phyloP scores from a whole-genome alignment of 2,797 vertebrate genomes.

The Etheostoma perlongum region DNA sequence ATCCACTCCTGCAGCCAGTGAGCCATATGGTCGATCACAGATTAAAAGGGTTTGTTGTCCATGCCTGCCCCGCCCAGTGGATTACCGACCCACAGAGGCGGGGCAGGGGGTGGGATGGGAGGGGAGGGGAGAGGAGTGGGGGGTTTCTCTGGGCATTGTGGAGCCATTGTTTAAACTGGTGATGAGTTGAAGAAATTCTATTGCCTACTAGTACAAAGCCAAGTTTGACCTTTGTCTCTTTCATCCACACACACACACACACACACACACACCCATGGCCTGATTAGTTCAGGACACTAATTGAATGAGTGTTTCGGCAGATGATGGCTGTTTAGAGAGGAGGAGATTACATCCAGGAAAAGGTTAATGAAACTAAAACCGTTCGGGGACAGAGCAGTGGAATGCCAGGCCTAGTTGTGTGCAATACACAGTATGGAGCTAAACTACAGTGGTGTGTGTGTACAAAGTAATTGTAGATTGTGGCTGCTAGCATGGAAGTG shows the following conservation, averaged over 20 bases:
- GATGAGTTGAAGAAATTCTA: background rate
- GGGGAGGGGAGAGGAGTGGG: conserved; percentile 5
- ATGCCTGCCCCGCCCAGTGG: conserved; percentile 62
- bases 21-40: conserved; percentile 79
- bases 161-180: conserved; percentile 5
- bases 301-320: conserved; percentile 54
- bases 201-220: background rate
- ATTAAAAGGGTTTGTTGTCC: conserved; percentile 78
- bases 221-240: conserved; percentile 23
- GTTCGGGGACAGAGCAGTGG: background rate
- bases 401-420: background rate
- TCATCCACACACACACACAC: conserved; percentile 16
- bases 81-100: conserved; percentile 64
- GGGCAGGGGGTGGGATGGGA: background rate
- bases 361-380: conserved; percentile 62
- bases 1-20: conserved; percentile 19
- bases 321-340: conserved; percentile 20
- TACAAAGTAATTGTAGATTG: background rate
- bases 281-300: conserved; percentile 11
- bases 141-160: background rate
- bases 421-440: background rate
- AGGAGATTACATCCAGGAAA: conserved; percentile 54
- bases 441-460: background rate
- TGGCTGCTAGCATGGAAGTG: background rate
- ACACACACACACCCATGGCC: background rate